Base-by-base conservation (phyloP, 2,113 vertebrate species). In the Percopsis transmontana region DNA sequence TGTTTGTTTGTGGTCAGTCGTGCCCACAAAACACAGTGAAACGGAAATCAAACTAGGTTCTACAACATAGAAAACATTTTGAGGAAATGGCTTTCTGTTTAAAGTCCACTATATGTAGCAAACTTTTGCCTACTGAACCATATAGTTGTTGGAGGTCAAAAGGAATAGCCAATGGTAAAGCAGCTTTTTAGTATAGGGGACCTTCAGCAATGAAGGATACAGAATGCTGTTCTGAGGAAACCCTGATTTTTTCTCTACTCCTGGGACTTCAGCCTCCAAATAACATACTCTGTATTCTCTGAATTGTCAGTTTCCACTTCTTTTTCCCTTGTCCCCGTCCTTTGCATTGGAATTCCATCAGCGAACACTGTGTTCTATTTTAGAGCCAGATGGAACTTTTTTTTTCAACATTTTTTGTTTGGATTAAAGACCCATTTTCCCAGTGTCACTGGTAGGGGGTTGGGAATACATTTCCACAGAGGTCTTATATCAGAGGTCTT, bases 241-340 rank as follows among this genome's bases (percentile, higher is more conserved):
- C 0, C 5, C 13, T 6, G 11, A 48, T 52, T 59, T 58, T 58
- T 21, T 23, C 40, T 70, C 41, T 44, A 71, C 81, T 72, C 69
- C 9, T 15, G 74, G 80, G 71, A 80, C 57, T 27, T 5, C 33
- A 50, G 33, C 65, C 63, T 68, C 21, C 60, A 81, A 80, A 79
- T 70, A 81, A 75, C 63, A 70, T 64, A 44, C 20, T 38, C 51
- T 45, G 56, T 51, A 66, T 58, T 82, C 72, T 67, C 2, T 33
- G 16, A 7, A 39, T 65, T 58, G 53, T 18, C 39, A 58, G 40
- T 38, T 21, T 44, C 7, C 42, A 16, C 50, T 3, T 27, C 44
- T 51, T 20, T 14, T 48, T 38, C 27, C 41, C 59, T 21, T 53
- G 33, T 38, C 6, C 4, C 24, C 18, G 61, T 62, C 40, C 58